A percentile compares a stretch with the other conserved stretches of the same genome.
These are phyloP conservation scores for Megaleporinus macrocephalus DNA, from an alignment of 2,113 vertebrate genomes.

Conservation along the genomic window DNA sequence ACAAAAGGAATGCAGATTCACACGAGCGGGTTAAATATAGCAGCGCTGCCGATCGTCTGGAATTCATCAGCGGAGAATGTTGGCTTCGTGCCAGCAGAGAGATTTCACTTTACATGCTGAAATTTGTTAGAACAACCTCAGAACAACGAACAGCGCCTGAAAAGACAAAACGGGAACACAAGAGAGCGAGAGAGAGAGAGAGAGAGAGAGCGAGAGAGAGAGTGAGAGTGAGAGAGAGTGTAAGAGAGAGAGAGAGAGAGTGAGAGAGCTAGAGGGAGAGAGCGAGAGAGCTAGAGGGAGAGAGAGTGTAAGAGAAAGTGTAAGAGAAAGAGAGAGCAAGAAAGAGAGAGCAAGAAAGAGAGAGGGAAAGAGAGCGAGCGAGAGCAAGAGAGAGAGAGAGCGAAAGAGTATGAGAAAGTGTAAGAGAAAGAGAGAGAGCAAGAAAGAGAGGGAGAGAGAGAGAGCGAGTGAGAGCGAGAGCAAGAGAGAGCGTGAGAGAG, in stretches of 20 bases:
- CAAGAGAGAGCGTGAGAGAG: neutral
- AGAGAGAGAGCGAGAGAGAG: conserved; percentile 30
- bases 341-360: neutral
- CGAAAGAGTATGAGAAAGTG: neutral
- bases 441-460: neutral
- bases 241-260: neutral
- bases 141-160: conserved; percentile 67
- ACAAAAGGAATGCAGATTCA: conserved; percentile 6
- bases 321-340: neutral
- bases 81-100: conserved; percentile 68
- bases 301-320: neutral
- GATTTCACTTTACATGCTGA: conserved; percentile 67
- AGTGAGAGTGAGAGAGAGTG: conserved; percentile 34
- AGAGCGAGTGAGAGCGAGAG: neutral
- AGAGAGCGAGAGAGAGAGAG: neutral
- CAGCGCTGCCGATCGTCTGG: conserved; percentile 59
- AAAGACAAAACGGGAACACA: conserved; percentile 50
- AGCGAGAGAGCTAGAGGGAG: neutral
- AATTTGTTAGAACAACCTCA: conserved; percentile 75
- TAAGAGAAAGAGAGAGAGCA: conserved; percentile 20
- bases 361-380: neutral
- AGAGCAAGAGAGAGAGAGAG: neutral
- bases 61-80: conserved; percentile 75
- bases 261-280: too few species aligned
- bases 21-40: conserved; percentile 69